These are phyloP conservation scores for Leptonema lineaticorne DNA, from an alignment of 1,140 invertebrate genomes.

Conservation along the genomic window DNA sequence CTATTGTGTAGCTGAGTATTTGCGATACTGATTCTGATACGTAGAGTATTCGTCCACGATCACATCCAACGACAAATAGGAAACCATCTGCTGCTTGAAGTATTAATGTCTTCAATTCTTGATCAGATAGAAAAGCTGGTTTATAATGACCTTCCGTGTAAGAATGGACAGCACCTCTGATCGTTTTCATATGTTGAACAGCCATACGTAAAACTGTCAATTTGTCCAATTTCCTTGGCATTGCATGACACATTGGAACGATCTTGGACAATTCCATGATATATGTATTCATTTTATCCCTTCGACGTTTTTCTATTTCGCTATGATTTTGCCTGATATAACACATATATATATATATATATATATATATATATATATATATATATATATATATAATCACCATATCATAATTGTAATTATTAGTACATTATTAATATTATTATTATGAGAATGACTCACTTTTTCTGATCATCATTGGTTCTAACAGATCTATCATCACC, in stretches of 20 bases:
- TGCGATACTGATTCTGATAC: constrained; percentile 88
- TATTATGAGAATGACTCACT: too few species aligned
- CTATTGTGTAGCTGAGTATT: constrained; percentile 83
- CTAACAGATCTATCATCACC: constrained; percentile 37
- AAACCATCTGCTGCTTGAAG: constrained; percentile 86
- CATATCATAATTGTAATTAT: not conserved
- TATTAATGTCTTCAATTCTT: constrained; percentile 82
- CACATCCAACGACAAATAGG: constrained; percentile 91
- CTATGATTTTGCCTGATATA: constrained; percentile 84
- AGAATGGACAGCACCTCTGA: constrained; percentile 73
- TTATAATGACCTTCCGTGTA: constrained; percentile 83
- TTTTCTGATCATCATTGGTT: constrained; percentile 39
- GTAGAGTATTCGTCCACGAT: constrained; percentile 86
- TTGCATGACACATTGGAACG: constrained; percentile 91
- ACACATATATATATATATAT: not conserved
- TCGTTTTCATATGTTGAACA: constrained; percentile 87
- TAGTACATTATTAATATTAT: too few species aligned
- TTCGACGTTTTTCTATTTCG: constrained; percentile 90
- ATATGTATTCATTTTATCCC: constrained; percentile 97
- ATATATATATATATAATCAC: not conserved
- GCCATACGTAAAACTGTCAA: constrained; percentile 91
- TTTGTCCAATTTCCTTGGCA: constrained; percentile 91
- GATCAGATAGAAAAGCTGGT: constrained; percentile 85
- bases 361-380: not conserved
- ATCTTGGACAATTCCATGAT: constrained; percentile 88